These are phyloP conservation scores for Phrynosoma blainvillii DNA, from an alignment of 2,113 vertebrate genomes.

Conservation along the genomic window DNA sequence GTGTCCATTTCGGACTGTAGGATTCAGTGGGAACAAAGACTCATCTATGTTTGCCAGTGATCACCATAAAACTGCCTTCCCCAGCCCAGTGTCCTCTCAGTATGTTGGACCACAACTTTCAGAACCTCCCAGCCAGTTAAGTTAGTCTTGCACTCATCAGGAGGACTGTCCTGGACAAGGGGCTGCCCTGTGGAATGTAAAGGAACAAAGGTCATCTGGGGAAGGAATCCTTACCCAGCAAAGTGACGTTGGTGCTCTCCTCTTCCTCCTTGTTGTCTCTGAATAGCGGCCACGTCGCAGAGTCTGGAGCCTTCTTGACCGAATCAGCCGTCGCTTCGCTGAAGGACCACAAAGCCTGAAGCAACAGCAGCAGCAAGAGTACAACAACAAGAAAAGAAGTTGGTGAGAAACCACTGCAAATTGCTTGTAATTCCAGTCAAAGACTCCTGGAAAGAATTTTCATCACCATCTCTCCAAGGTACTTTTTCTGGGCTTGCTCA, in stretches of 20 bases:
- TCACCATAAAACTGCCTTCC: too few species aligned
- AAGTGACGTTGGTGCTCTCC: not conserved
- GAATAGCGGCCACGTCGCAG: not conserved
- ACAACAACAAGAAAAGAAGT: too few species aligned
- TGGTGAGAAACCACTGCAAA: too few species aligned
- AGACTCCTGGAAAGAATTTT: too few species aligned
- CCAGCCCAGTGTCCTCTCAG: too few species aligned
- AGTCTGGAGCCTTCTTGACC: not conserved
- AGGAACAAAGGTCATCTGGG: not conserved
- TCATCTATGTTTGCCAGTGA: not conserved
- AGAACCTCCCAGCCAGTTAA: too few species aligned
- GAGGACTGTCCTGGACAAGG: too few species aligned
- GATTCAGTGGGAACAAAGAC: not conserved
- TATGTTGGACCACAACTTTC: too few species aligned
- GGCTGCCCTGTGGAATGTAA: not conserved
- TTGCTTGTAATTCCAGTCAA: too few species aligned
- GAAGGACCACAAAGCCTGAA: constrained; percentile 6
- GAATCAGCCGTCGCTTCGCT: not conserved
- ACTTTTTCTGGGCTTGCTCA: too few species aligned
- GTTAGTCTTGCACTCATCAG: too few species aligned
- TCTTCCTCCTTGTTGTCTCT: constrained; percentile 17
- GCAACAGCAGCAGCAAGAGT: not conserved
- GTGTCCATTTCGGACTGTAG: not conserved
- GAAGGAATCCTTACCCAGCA: constrained; percentile 10
- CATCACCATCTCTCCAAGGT: too few species aligned